A percentile compares a stretch with the other conserved stretches of the same genome.
phyloP scores from a whole-genome alignment of 2,113 vertebrate genomes.

The Nycticorax nycticorax region DNA sequence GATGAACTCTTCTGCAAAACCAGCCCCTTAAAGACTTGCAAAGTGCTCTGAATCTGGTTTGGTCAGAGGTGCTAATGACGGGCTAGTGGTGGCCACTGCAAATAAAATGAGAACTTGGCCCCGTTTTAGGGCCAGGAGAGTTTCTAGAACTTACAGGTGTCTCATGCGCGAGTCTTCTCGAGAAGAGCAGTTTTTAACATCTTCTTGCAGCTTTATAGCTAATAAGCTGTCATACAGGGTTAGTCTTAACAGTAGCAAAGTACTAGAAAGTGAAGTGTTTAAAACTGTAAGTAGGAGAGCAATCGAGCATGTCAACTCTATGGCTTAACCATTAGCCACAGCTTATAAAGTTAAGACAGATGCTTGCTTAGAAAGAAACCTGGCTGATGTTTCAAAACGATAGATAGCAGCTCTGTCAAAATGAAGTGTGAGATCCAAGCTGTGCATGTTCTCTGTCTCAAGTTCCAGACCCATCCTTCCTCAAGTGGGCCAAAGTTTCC shows the following conservation, averaged over 20 bases:
- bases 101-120: neutral
- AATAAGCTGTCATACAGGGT: neutral
- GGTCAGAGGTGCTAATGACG: neutral
- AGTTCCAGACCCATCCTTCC: neutral
- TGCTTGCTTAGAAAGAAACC: neutral
- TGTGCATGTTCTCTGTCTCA: neutral
- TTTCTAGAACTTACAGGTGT: neutral
- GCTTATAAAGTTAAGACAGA: neutral
- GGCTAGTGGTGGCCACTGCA: neutral
- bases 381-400: neutral
- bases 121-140: neutral
- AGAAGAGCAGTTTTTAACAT: neutral
- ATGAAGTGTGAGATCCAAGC: neutral
- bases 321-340: neutral
- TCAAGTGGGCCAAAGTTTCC: neutral
- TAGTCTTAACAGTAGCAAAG: neutral
- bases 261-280: neutral
- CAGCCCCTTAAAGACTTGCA: neutral
- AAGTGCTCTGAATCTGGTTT: neutral
- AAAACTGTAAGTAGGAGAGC: neutral
- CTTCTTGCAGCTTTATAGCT: neutral
- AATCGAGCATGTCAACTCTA: neutral
- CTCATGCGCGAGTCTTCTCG: neutral
- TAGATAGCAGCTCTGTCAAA: neutral
- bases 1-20: neutral